These are phyloP conservation scores for Drosophila mauritiana DNA, from an alignment of 1,140 invertebrate genomes.

Conservation along the genomic window DNA sequence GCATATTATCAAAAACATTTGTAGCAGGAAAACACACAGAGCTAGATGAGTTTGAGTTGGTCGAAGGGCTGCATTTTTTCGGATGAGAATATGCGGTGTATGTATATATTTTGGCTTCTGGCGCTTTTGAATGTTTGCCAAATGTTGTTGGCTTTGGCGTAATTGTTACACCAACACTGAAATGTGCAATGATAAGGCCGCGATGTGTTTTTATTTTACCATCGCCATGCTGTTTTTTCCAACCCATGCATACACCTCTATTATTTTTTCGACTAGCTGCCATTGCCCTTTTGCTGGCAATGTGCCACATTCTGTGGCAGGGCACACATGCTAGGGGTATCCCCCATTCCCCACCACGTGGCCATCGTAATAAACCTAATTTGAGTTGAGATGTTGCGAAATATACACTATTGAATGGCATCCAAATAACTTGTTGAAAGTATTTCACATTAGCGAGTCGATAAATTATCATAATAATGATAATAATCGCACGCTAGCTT, in stretches of 20 bases:
- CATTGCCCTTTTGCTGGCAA: slow-evolving; percentile 52
- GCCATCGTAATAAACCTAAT: slow-evolving; percentile 54
- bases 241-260: slow-evolving; percentile 22
- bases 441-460: background rate
- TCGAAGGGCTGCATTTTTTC: slow-evolving; percentile 19
- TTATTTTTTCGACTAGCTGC: slow-evolving; percentile 43
- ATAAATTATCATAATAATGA: background rate
- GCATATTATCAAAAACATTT: slow-evolving; percentile 78
- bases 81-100: background rate
- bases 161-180: slow-evolving; percentile 81
- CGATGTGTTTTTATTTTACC: slow-evolving; percentile 48
- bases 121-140: slow-evolving; percentile 80
- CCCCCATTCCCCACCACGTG: slow-evolving; percentile 10
- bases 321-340: slow-evolving; percentile 34
- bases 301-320: slow-evolving; percentile 48
- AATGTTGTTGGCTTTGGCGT: slow-evolving; percentile 74
- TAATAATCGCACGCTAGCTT: background rate
- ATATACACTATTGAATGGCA: slow-evolving; percentile 6
- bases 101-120: slow-evolving; percentile 71
- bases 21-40: slow-evolving; percentile 36
- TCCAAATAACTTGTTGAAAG: slow-evolving; percentile 10
- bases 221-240: slow-evolving; percentile 24
- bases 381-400: slow-evolving; percentile 34
- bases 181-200: slow-evolving; percentile 78
- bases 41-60: slow-evolving; percentile 20